Evolutionary conservation across 2,888 invertebrate genomes (phyloP).

Genomic region (Salticus scenicus): DNA sequence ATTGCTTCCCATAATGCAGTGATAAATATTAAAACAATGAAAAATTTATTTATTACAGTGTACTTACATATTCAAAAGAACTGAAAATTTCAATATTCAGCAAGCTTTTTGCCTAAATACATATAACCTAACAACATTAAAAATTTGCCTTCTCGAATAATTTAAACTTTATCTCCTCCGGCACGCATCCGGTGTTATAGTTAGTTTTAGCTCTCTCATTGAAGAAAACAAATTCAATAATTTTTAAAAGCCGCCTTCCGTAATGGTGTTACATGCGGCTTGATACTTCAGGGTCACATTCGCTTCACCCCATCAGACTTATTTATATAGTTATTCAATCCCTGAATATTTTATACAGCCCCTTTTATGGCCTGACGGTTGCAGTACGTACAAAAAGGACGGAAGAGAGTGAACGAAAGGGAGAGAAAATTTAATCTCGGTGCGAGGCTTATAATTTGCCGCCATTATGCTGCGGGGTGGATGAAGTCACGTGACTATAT

Average conservation of each 20-base stretch:
- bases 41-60: no score
- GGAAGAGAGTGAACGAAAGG: neutral
- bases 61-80: no score
- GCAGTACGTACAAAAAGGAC: slow-evolving; percentile 30
- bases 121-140: no score
- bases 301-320: neutral
- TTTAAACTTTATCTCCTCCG: neutral
- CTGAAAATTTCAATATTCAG: no score
- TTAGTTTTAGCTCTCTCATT: neutral
- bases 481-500: slow-evolving; percentile 69
- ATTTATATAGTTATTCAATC: slow-evolving; percentile 4
- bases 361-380: neutral
- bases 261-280: neutral
- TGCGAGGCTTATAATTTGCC: slow-evolving; percentile 67
- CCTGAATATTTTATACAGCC: slow-evolving; percentile 15
- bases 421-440: slow-evolving; percentile 63
- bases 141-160: no score
- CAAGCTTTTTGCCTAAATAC: no score
- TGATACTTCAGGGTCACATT: neutral
- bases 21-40: no score
- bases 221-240: neutral
- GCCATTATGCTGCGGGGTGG: slow-evolving; percentile 65
- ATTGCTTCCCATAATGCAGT: no score
- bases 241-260: neutral
- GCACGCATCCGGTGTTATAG: neutral